Percentiles rank a stretch among this genome's conserved stretches.
phyloP scores from a whole-genome alignment of 2,888 invertebrate species.

The Cataglyphis cursor region DNA sequence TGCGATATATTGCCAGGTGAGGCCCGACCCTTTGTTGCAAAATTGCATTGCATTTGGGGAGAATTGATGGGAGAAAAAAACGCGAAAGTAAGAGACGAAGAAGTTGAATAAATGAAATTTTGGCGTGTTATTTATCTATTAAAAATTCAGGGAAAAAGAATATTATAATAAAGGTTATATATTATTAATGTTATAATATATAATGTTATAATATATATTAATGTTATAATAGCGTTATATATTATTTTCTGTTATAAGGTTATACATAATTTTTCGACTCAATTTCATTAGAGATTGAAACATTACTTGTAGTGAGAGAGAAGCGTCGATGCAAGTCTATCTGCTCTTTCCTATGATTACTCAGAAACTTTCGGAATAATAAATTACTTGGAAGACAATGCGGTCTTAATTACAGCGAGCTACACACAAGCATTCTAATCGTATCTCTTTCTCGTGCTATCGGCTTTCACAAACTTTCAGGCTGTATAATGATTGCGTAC shows the following conservation, averaged over 20 bases:
- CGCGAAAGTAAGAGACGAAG: not conserved
- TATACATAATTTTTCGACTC: constrained; percentile 56
- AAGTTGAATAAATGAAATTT: not conserved
- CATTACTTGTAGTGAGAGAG: not conserved
- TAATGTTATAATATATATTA: constrained; percentile 4
- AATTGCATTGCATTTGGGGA: constrained; percentile 23
- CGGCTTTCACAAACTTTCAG: constrained; percentile 44
- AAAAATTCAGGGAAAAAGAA: not conserved
- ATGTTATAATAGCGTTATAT: constrained; percentile 1
- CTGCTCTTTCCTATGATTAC: constrained; percentile 12
- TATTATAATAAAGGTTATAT: constrained; percentile 1
- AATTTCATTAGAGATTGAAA: constrained; percentile 37
- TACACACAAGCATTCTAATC: constrained; percentile 13
- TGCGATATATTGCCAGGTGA: constrained; percentile 1
- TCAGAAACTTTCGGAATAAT: constrained; percentile 50
- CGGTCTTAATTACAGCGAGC: constrained; percentile 41
- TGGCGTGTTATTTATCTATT: not conserved
- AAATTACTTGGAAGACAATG: constrained; percentile 45
- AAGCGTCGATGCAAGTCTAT: constrained; percentile 26
- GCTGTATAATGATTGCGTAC: constrained; percentile 23
- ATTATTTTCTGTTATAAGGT: constrained; percentile 27
- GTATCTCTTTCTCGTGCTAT: constrained; percentile 4
- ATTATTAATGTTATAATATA: no score
- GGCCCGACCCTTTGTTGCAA: constrained; percentile 5
- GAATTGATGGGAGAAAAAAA: constrained; percentile 28